These are phyloP conservation scores for Irena cyanogastra DNA, from an alignment of 2,113 vertebrate species.

Conservation along the genomic window DNA sequence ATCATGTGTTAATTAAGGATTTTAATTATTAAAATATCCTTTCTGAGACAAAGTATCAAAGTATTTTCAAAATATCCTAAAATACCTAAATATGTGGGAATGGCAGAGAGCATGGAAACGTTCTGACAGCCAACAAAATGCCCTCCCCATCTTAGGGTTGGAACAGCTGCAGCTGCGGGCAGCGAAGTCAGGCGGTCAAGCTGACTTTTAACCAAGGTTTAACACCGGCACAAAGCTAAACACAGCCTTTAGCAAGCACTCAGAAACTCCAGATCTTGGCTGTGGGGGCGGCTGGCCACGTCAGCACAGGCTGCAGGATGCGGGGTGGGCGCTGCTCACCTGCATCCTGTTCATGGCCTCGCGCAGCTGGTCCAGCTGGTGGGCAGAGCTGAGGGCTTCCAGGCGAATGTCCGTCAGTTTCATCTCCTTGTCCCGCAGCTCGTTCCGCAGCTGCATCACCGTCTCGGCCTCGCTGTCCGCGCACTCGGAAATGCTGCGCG, in stretches of 20 bases:
- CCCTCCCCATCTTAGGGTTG: neutral
- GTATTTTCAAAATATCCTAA: neutral
- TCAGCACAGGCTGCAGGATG: neutral
- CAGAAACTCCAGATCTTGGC: neutral
- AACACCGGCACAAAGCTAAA: neutral
- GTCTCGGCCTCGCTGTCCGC: conserved; percentile 91
- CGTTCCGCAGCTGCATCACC: conserved; percentile 92
- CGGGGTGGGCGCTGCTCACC: conserved; percentile 65
- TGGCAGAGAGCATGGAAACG: neutral
- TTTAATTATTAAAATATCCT: neutral
- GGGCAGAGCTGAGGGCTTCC: conserved; percentile 96
- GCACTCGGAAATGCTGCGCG: conserved; percentile 86
- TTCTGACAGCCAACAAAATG: neutral
- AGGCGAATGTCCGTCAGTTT: conserved; percentile 95
- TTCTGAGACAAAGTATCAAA: too few species aligned
- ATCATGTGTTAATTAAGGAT: neutral
- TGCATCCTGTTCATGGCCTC: conserved; percentile 99
- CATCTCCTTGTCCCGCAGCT: conserved; percentile 98
- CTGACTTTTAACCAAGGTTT: neutral
- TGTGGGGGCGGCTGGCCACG: neutral
- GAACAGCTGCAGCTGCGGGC: neutral
- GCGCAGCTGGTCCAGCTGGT: conserved; percentile 94
- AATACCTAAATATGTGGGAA: neutral
- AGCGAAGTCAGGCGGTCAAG: neutral
- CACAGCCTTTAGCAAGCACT: neutral